Evolutionary conservation across 2,113 vertebrate genomes (phyloP), one percentile per base, ranked within the genome.

Genomic region (Proterorhinus semilunaris): DNA sequence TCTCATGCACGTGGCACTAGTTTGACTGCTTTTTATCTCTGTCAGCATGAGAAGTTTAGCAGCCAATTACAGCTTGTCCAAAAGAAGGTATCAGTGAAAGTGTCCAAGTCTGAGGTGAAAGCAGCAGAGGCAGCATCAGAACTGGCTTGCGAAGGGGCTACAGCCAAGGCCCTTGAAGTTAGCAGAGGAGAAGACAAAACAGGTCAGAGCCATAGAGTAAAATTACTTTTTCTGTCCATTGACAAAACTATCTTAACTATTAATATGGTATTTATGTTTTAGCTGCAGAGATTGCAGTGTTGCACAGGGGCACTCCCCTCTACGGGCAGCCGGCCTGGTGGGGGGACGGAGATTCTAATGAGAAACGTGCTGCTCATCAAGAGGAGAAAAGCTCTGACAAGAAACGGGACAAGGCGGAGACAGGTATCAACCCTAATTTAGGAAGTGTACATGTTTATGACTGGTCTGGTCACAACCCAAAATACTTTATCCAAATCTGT

Each of bases 241-340:
- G 13, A 44, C 15, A 59, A 36, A 36, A 36, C 27, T 36, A 3
- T 36, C 2, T 36, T 36, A 36, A 36, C 2, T 36, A 36, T 36
- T 36, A 36, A 43, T 12, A 13, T 59, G 27, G 6, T 43, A 27
- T 55, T 6, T 2, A 0, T 55, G 65, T 13, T 59, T 82, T 50
- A 66, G 1, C 76, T 91, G 89, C 62, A 87, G 97, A 99, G 79
- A 52, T 91, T 79, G 93, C 95, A 66, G 87, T 91, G 8, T 68
- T 96, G 83, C 95, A 94, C 65, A 94, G 95, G 74, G 95, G 95
- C 13, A 99, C 97, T 0, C 97, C 97, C 0, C 90, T 99, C 10
- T 99, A 99, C 64, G 96, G 97, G 1, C 96, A 98, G 79, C 97
- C 97, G 42, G 95, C 97, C 7, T 99, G 97, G 97, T 99, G 97